Conservation (phyloP, 2,888 invertebrate species). For the Cecidostiba fungosa region DNA sequence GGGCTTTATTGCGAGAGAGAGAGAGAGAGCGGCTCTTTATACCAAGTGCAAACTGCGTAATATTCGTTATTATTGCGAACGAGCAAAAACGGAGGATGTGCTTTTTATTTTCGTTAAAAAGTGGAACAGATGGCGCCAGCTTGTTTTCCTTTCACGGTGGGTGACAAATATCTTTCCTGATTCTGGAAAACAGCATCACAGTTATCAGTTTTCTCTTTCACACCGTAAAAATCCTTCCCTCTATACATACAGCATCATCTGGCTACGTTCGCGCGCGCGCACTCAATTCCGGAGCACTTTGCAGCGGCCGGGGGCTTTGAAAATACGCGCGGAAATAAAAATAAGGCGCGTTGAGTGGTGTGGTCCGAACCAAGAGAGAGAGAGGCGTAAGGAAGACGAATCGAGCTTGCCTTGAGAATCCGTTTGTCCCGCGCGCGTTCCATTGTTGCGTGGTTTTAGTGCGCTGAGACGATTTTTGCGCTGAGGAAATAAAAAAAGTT, state of each 20-base stretch:
- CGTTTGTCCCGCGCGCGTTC: constrained; percentile 21
- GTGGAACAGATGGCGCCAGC: neutral
- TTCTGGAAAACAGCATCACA: neutral
- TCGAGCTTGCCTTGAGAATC: constrained; percentile 56
- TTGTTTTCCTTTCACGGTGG: neutral
- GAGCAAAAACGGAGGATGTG: neutral
- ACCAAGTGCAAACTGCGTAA: neutral
- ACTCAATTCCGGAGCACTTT: constrained; percentile 71
- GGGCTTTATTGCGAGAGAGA: neutral
- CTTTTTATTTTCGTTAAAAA: neutral
- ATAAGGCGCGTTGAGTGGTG: constrained; percentile 59
- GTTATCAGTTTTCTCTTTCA: neutral
- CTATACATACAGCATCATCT: neutral
- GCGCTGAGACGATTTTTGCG: neutral
- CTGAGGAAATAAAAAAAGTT: neutral
- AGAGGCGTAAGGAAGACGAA: constrained; percentile 61
- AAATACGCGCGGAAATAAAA: constrained; percentile 67
- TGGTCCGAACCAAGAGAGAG: neutral
- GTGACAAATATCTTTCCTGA: neutral
- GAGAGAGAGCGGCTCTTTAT: neutral
- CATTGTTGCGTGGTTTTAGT: constrained; percentile 43
- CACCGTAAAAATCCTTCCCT: constrained; percentile 15
- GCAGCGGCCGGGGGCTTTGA: constrained; percentile 65
- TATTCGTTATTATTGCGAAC: neutral
- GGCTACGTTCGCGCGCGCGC: constrained; percentile 44